Evolutionary conservation across 2,113 vertebrate species (phyloP).

Genomic region (Etheostoma spectabile): DNA sequence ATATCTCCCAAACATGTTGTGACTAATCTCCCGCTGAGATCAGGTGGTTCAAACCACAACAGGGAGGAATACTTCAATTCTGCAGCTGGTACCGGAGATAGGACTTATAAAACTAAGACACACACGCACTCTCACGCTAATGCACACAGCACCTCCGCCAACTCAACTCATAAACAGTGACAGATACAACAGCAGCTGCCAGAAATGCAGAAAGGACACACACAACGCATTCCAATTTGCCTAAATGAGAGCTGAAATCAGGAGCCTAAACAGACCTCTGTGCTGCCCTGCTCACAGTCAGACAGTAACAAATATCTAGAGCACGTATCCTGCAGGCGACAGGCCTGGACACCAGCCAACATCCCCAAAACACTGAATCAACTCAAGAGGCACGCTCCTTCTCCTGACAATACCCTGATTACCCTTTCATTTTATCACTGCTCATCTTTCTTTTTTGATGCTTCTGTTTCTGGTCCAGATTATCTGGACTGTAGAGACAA

Average conservation of each 20-base stretch:
- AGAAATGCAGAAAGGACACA: slow-evolving; percentile 52
- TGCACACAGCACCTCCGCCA: slow-evolving; percentile 35
- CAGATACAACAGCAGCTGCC: slow-evolving; percentile 52
- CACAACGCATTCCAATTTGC: slow-evolving; percentile 50
- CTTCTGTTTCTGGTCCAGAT: slow-evolving; percentile 20
- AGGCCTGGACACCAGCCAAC: slow-evolving; percentile 21
- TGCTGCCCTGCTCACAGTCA: slow-evolving; percentile 21
- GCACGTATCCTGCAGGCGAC: slow-evolving; percentile 3
- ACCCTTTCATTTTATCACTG: slow-evolving; percentile 38
- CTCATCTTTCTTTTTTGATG: slow-evolving; percentile 31
- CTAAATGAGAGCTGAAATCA: slow-evolving; percentile 54
- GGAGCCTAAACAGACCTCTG: slow-evolving; percentile 45
- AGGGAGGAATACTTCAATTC: slow-evolving; percentile 36
- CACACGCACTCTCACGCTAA: slow-evolving; percentile 12
- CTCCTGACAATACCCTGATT: slow-evolving; percentile 41
- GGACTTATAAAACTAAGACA: slow-evolving; percentile 53
- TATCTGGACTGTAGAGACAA: slow-evolving; percentile 10
- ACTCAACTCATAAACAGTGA: slow-evolving; percentile 56
- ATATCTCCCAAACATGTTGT: slow-evolving; percentile 51
- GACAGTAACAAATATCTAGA: slow-evolving; percentile 43
- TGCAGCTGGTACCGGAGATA: slow-evolving; percentile 47
- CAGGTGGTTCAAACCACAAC: slow-evolving; percentile 51
- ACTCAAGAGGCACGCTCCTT: slow-evolving; percentile 3
- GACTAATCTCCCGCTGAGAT: slow-evolving; percentile 60
- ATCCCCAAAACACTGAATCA: slow-evolving; percentile 34